Percentiles rank a stretch among this genome's conserved stretches.
Conservation (phyloP, 2,888 invertebrate genomes). For the Formica aserva region DNA sequence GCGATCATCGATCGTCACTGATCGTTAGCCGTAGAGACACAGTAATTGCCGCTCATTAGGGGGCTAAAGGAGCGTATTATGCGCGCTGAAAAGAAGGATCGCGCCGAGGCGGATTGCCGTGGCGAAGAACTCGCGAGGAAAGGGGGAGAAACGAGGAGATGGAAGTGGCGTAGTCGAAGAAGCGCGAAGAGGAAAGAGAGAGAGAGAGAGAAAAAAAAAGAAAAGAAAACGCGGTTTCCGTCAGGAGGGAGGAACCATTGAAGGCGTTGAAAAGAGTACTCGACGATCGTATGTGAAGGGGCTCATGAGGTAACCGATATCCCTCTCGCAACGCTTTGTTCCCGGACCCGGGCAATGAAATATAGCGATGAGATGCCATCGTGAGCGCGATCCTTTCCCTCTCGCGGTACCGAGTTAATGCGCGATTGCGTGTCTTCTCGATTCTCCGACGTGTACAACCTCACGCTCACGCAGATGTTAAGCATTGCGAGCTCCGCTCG, state of each 20-base stretch:
- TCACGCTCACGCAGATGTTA: slow-evolving; percentile 11
- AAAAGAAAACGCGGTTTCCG: slow-evolving; percentile 53
- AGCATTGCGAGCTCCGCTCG: slow-evolving; percentile 7
- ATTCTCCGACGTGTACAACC: slow-evolving; percentile 11
- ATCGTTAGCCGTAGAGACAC: slow-evolving; percentile 77
- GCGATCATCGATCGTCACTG: slow-evolving; percentile 79
- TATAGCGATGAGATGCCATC: slow-evolving; percentile 72
- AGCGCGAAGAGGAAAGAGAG: slow-evolving; percentile 54
- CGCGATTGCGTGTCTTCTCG: slow-evolving; percentile 43
- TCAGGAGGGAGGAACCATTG: slow-evolving; percentile 55
- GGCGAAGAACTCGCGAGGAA: slow-evolving; percentile 53
- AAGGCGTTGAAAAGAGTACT: slow-evolving; percentile 81
- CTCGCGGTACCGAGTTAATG: slow-evolving; percentile 39
- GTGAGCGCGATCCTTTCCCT: slow-evolving; percentile 34
- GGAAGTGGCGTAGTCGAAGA: slow-evolving; percentile 23
- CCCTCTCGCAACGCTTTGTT: slow-evolving; percentile 75
- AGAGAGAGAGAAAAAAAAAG: slow-evolving; percentile 52
- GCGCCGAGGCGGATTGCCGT: slow-evolving; percentile 59
- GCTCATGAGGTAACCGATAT: slow-evolving; percentile 81
- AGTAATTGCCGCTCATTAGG: slow-evolving; percentile 81
- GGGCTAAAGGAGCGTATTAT: slow-evolving; percentile 78
- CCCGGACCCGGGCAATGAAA: slow-evolving; percentile 74
- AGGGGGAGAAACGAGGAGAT: slow-evolving; percentile 40
- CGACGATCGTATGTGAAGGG: slow-evolving; percentile 68
- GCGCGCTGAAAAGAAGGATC: slow-evolving; percentile 74